Evolutionary conservation across 2,888 invertebrate species (phyloP).

Genomic region (Drosophila kambysellisi): DNA sequence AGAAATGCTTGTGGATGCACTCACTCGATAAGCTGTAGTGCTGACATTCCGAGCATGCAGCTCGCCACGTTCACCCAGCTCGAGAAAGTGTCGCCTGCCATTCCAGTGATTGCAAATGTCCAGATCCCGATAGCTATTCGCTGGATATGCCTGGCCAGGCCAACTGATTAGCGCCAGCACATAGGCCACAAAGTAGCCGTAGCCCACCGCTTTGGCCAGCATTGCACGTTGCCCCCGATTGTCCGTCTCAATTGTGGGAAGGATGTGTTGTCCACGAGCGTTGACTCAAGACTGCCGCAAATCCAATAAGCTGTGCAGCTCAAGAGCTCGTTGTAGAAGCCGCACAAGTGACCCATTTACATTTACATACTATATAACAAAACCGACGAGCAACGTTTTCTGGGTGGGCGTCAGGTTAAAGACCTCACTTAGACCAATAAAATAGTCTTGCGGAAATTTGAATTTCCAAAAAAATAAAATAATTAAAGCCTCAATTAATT

Average conservation of each 20-base stretch:
- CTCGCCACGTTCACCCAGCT: constrained; percentile 85
- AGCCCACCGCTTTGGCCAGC: constrained; percentile 55
- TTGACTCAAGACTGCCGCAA: constrained; percentile 73
- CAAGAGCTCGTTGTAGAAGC: constrained; percentile 45
- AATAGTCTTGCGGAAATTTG: neutral
- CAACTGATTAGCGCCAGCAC: constrained; percentile 49
- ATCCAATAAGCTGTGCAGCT: constrained; percentile 77
- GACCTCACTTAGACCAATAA: constrained; percentile 40
- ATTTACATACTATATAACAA: constrained; percentile 21
- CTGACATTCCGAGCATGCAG: constrained; percentile 84
- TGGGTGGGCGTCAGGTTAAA: constrained; percentile 52
- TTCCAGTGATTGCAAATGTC: constrained; percentile 85
- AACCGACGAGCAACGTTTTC: constrained; percentile 14
- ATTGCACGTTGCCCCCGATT: constrained; percentile 38
- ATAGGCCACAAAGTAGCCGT: constrained; percentile 64
- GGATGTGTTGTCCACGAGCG: constrained; percentile 65
- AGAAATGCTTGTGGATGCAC: constrained; percentile 24
- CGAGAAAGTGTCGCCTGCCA: constrained; percentile 84
- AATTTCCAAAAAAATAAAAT: neutral
- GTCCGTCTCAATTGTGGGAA: constrained; percentile 24
- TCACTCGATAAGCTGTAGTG: constrained; percentile 83
- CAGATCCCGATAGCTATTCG: constrained; percentile 82
- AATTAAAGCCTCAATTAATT: neutral
- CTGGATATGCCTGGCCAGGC: constrained; percentile 73
- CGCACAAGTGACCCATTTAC: constrained; percentile 56